Evolutionary conservation across 2,113 vertebrate genomes (phyloP), one percentile per base, ranked within the genome.

Genomic region (Actinemys pallida): DNA sequence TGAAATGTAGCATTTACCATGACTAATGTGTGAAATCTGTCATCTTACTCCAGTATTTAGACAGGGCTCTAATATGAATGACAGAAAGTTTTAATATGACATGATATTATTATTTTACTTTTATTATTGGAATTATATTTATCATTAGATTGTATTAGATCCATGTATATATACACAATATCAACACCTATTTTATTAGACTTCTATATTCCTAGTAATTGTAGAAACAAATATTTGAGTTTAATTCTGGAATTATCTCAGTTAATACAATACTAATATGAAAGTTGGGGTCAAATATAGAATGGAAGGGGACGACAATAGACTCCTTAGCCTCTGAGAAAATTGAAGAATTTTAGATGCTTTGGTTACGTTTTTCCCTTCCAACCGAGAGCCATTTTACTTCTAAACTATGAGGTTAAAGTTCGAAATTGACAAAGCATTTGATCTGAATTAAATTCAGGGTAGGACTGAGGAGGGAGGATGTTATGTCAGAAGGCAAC

Each of bases 1-100:
- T 93, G 94, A 94, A 93, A 97, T 96, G 56, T 93, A 83, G 27
- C 81, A 88, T 95, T 96, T 93, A 84, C 89, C 87, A 83, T 93
- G 93, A 95, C 95, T 94, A 92, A 96, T 88, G 85, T 84, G 83
- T 96, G 94, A 95, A 97, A 96, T 97, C 87, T 96, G 62, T 94
- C 90, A 91, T 91, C 52, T 92, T 93, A 95, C 59, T 25, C 94
- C 39, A 50, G 76, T 89, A 92, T 93, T 96, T 95, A 95, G 39
- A 57, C 29, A 81, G 56, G 17, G 25, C 76, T 14, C 39, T 89
- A 94, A 84, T 92, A 92, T 84, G 62, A 87, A 92, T 31, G 79
- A 88, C 52, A 84, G 45, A 53, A 87, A 86, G 25, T 31, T 82
- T 31, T 90, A 92, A 94, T 78, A 84, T 42, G 72, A 89, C 62